These are phyloP conservation scores for Crenuchus spilurus DNA, from an alignment of 2,797 vertebrate species.

Conservation along the genomic window DNA sequence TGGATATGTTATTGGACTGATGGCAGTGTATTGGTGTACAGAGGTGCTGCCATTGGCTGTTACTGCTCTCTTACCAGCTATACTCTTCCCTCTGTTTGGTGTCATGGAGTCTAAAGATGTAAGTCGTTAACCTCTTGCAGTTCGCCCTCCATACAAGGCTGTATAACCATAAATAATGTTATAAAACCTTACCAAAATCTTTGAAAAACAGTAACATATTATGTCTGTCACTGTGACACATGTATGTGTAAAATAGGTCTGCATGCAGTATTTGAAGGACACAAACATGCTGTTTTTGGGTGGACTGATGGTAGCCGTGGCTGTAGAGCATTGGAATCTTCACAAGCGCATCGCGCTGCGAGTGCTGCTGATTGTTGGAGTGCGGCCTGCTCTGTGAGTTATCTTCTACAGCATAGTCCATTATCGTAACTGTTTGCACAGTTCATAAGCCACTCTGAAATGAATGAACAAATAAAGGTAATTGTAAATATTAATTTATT, in stretches of 20 bases:
- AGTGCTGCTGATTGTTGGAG: constrained; percentile 86
- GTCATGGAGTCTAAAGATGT: constrained; percentile 89
- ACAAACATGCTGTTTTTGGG: constrained; percentile 95
- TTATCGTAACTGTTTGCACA: no score
- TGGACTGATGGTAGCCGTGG: constrained; percentile 89
- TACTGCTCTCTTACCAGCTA: constrained; percentile 86
- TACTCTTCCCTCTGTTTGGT: constrained; percentile 89
- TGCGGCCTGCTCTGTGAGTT: constrained; percentile 89
- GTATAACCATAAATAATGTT: not conserved
- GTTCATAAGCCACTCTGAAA: no score
- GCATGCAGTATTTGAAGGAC: constrained; percentile 94
- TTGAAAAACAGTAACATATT: not conserved
- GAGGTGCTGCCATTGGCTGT: constrained; percentile 90
- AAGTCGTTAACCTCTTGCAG: constrained; percentile 27
- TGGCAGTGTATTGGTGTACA: constrained; percentile 94
- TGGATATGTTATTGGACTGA: constrained; percentile 86
- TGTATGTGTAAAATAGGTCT: constrained; percentile 78
- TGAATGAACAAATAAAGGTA: no score
- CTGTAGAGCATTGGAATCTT: constrained; percentile 92
- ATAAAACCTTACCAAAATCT: not conserved
- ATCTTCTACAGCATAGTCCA: not conserved
- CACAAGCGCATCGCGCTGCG: constrained; percentile 92
- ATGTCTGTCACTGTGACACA: not conserved
- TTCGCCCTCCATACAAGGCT: not conserved
- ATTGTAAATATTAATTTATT: no score